A percentile compares a stretch with the other conserved stretches of the same genome.
phyloP scores from a whole-genome alignment of 1,140 invertebrate genomes.

The Uloborus diversus region DNA sequence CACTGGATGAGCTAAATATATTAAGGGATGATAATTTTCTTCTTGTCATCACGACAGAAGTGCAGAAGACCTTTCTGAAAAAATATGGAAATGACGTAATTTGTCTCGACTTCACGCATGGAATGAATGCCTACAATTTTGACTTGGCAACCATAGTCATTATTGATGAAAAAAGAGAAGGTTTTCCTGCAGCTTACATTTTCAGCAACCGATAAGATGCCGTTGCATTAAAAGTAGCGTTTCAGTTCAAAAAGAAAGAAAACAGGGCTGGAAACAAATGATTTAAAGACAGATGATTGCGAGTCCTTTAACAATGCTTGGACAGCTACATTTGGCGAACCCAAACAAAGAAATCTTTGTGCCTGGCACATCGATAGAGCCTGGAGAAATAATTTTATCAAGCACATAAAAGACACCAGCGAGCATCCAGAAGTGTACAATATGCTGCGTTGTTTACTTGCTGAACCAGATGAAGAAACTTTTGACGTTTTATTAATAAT shows the following conservation, averaged over 20 bases:
- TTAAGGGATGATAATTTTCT: not conserved
- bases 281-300: not conserved
- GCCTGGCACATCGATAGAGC: no score
- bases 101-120: no score
- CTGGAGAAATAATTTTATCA: no score
- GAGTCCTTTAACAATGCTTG: not conserved
- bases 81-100: not conserved
- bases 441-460: no score
- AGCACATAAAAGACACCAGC: no score
- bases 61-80: not conserved
- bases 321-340: not conserved
- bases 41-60: not conserved
- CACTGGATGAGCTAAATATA: no score
- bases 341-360: not conserved
- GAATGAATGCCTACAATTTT: no score
- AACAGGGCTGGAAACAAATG: not conserved
- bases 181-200: not conserved
- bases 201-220: not conserved
- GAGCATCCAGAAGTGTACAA: no score
- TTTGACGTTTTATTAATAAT: not conserved
- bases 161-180: not conserved
- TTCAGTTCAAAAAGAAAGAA: not conserved
- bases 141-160: not conserved
- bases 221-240: no score
- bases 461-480: not conserved